These are phyloP conservation scores for Calephelis virginiensis DNA, from an alignment of 1,140 invertebrate genomes.

Conservation along the genomic window DNA sequence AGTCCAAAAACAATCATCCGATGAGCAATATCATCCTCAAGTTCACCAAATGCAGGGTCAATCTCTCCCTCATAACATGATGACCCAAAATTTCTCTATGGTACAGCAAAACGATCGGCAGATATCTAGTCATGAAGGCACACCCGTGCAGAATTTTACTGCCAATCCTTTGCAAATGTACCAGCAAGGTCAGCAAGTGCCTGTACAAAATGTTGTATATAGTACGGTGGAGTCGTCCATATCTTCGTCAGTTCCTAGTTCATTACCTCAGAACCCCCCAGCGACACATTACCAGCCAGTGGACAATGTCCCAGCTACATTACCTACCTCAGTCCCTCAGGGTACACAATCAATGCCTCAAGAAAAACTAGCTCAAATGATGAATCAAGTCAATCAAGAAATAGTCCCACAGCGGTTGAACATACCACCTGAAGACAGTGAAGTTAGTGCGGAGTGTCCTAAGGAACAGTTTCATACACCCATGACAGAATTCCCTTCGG, in stretches of 20 bases:
- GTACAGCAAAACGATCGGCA: constrained; percentile 67
- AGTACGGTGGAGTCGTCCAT: constrained; percentile 35
- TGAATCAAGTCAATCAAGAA: constrained; percentile 32
- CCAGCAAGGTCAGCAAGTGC: constrained; percentile 52
- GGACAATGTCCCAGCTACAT: constrained; percentile 31
- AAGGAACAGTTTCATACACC: constrained; percentile 69
- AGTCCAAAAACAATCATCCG: constrained; percentile 53
- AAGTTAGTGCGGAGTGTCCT: constrained; percentile 37
- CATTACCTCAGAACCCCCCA: constrained; percentile 40
- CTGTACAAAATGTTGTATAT: constrained; percentile 43
- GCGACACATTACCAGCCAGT: constrained; percentile 34
- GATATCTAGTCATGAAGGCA: constrained; percentile 78
- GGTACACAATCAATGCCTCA: background rate
- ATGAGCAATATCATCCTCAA: constrained; percentile 58
- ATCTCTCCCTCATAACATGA: constrained; percentile 61
- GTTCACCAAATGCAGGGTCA: constrained; percentile 61
- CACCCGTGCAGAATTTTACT: constrained; percentile 70
- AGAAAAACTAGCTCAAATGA: constrained; percentile 21
- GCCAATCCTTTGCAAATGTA: constrained; percentile 70
- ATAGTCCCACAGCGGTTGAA: constrained; percentile 50
- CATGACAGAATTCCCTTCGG: constrained; percentile 57
- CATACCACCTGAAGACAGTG: constrained; percentile 48
- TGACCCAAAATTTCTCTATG: constrained; percentile 51
- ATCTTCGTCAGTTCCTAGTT: constrained; percentile 36
- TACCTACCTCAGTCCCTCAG: constrained; percentile 28